Evolutionary conservation across 2,888 invertebrate species (phyloP).

Genomic region (Hybos culiciformis): DNA sequence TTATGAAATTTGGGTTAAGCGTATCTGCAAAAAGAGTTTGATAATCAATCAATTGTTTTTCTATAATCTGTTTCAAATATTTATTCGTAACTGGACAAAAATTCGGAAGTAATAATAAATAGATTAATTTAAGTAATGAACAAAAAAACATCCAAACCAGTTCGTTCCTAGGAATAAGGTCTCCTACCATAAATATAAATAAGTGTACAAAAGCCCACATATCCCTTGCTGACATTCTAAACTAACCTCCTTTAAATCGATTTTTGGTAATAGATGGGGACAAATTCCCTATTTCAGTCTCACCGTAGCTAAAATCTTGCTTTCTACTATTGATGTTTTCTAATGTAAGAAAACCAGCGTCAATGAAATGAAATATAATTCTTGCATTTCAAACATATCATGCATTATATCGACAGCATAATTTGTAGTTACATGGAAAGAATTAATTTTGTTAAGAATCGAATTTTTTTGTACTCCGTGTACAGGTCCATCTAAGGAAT

Average conservation of each 20-base stretch:
- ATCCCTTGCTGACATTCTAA: conserved; percentile 12
- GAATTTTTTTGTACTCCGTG: neutral
- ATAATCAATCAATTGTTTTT: conserved; percentile 7
- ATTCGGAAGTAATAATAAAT: conserved; percentile 9
- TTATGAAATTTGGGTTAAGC: conserved; percentile 13
- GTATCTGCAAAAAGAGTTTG: conserved; percentile 7
- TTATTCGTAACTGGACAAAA: conserved; percentile 4
- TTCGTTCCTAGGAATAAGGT: conserved; percentile 12
- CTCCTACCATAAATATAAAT: conserved; percentile 14
- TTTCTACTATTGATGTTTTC: conserved; percentile 7
- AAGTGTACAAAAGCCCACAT: conserved; percentile 12
- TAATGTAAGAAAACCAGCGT: conserved; percentile 1
- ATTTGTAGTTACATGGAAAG: conserved; percentile 4
- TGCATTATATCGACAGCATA: conserved; percentile 4
- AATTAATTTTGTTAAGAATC: neutral
- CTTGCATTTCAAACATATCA: conserved; percentile 3
- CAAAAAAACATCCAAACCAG: conserved; percentile 13
- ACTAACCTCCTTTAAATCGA: conserved; percentile 9
- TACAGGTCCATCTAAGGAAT: neutral
- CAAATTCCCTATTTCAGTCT: conserved; percentile 5
- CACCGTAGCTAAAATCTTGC: conserved; percentile 7
- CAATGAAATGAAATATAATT: neutral
- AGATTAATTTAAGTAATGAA: conserved; percentile 9
- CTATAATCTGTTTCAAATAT: conserved; percentile 8
- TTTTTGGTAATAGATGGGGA: conserved; percentile 5